Evolutionary conservation across 2,797 vertebrate species (phyloP).

Genomic region (Meriones psammophilus): DNA sequence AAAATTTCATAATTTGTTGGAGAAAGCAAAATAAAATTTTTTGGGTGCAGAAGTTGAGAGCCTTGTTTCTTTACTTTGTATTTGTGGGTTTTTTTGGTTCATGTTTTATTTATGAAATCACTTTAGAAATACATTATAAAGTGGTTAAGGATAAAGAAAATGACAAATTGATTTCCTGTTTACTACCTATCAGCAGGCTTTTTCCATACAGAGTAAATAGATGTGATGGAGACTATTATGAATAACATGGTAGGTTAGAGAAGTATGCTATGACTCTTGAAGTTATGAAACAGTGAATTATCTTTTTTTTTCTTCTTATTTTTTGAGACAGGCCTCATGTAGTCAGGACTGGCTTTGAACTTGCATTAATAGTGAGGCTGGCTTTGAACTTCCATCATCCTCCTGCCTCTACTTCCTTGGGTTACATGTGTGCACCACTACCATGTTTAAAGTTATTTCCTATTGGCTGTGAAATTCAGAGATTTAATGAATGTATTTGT

Average conservation of each 20-base stretch:
- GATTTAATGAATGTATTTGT: slow-evolving; percentile 57
- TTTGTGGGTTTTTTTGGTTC: slow-evolving; percentile 57
- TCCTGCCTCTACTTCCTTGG: not conserved
- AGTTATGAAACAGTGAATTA: not conserved
- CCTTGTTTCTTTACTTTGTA: slow-evolving; percentile 48
- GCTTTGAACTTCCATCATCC: not conserved
- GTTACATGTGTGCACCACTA: not conserved
- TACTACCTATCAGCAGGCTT: slow-evolving; percentile 65
- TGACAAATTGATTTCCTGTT: slow-evolving; percentile 87
- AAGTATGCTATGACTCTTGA: slow-evolving; percentile 7
- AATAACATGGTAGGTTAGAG: slow-evolving; percentile 32
- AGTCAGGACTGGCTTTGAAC: not conserved
- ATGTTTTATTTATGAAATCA: slow-evolving; percentile 77
- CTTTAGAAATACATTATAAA: slow-evolving; percentile 84
- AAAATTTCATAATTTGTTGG: slow-evolving; percentile 31
- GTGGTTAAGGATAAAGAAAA: slow-evolving; percentile 79
- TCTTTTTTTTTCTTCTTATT: not conserved
- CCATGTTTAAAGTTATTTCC: slow-evolving; percentile 16
- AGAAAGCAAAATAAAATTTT: slow-evolving; percentile 53
- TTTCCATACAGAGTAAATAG: slow-evolving; percentile 36
- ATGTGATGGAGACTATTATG: slow-evolving; percentile 2
- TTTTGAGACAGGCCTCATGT: not conserved
- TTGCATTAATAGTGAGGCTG: not conserved
- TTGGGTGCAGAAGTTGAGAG: slow-evolving; percentile 6
- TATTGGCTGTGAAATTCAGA: slow-evolving; percentile 67